Conservation (phyloP, 2,113 vertebrate genomes). For the Centropristis striata region DNA sequence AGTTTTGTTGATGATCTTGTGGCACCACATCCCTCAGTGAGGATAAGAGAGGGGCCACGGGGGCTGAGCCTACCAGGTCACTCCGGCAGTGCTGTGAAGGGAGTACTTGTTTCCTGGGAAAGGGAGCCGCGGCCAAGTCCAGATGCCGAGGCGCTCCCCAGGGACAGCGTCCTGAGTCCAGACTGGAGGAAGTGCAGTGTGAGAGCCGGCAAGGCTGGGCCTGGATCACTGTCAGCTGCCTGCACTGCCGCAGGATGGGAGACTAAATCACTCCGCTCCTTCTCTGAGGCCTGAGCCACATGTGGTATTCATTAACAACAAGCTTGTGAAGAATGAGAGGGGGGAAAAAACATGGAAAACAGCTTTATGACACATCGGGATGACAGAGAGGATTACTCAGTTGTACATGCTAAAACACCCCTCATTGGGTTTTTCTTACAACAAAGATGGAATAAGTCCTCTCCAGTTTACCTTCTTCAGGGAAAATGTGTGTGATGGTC, state of each 20-base stretch:
- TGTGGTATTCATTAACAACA: conserved; percentile 85
- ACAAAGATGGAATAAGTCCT: conserved; percentile 46
- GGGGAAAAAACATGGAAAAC: conserved; percentile 76
- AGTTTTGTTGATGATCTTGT: conserved; percentile 45
- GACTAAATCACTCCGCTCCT: conserved; percentile 80
- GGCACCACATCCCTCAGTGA: conserved; percentile 50
- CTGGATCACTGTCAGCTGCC: conserved; percentile 80
- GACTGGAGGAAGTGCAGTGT: conserved; percentile 84
- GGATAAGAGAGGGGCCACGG: conserved; percentile 46
- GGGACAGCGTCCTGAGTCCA: conserved; percentile 86
- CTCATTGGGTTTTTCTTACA: conserved; percentile 59
- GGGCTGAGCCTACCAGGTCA: conserved; percentile 85
- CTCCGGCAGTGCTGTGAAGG: conserved; percentile 83
- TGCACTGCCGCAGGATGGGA: conserved; percentile 79
- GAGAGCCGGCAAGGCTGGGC: conserved; percentile 71
- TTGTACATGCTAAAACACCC: conserved; percentile 71
- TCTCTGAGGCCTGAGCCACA: conserved; percentile 76
- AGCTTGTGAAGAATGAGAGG: conserved; percentile 75
- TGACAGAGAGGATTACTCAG: conserved; percentile 81
- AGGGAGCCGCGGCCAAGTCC: conserved; percentile 89
- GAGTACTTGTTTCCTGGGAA: conserved; percentile 94
- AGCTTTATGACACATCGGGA: conserved; percentile 84
- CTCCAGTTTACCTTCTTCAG: conserved; percentile 66
- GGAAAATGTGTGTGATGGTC: conserved; percentile 64
- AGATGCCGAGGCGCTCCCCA: conserved; percentile 89